These are phyloP conservation scores for Shinisaurus crocodilurus DNA, from an alignment of 2,113 vertebrate species.

Conservation along the genomic window DNA sequence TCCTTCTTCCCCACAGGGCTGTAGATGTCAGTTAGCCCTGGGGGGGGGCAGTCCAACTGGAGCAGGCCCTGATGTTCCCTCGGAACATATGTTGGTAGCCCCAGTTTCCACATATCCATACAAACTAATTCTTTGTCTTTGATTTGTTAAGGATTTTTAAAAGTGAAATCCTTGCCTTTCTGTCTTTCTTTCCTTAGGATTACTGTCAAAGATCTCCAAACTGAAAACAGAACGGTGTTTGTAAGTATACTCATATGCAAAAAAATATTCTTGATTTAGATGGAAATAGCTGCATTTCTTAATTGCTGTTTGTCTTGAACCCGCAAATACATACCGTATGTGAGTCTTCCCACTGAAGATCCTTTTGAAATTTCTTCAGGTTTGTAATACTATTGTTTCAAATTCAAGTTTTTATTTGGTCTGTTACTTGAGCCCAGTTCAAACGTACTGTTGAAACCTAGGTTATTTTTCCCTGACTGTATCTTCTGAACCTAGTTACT, in stretches of 20 bases:
- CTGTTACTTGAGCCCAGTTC: not conserved
- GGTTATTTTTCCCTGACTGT: not conserved
- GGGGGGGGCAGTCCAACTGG: too few species aligned
- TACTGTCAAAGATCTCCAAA: conserved; percentile 91
- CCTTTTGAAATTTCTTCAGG: not conserved
- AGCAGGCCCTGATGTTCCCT: too few species aligned
- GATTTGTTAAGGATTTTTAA: not conserved
- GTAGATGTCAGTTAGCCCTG: too few species aligned
- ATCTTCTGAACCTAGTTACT: not conserved
- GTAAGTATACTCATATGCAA: conserved; percentile 82
- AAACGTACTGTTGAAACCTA: not conserved
- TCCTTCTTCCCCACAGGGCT: too few species aligned
- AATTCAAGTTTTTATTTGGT: not conserved
- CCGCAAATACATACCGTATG: not conserved
- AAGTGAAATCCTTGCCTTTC: conserved; percentile 20
- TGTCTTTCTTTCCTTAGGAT: conserved; percentile 78
- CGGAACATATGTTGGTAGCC: conserved; percentile 24
- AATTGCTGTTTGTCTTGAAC: not conserved
- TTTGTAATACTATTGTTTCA: not conserved
- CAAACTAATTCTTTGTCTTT: not conserved
- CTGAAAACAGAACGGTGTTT: conserved; percentile 93
- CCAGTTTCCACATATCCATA: not conserved
- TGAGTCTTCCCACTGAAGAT: not conserved
- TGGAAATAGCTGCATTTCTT: conserved; percentile 15
- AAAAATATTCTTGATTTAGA: conserved; percentile 42